A percentile compares a stretch with the other conserved stretches of the same genome.
phyloP scores from a whole-genome alignment of 2,113 vertebrate genomes.

The Sphyrna mokarran region DNA sequence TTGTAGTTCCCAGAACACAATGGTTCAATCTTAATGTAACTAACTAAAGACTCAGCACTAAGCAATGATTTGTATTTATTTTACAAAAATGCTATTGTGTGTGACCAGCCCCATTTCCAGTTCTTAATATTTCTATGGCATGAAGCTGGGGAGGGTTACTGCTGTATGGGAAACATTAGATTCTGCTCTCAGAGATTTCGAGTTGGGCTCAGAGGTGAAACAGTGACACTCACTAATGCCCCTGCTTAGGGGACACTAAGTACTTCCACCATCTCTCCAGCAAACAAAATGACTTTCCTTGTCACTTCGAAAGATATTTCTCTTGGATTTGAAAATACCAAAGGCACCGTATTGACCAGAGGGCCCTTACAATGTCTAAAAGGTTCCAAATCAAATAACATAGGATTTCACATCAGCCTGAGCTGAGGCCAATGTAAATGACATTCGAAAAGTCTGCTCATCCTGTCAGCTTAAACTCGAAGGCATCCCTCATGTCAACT shows the following conservation, averaged over 20 bases:
- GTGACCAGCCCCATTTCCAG: neutral
- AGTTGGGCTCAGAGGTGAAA: neutral
- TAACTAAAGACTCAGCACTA: neutral
- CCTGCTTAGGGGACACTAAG: neutral
- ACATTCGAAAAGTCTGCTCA: neutral
- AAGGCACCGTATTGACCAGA: constrained; percentile 23
- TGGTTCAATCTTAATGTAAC: neutral
- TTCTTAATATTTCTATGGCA: neutral
- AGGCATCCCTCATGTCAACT: neutral
- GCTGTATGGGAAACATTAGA: neutral
- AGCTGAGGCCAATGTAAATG: neutral
- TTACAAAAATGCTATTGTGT: neutral
- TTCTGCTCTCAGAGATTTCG: neutral
- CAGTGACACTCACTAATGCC: neutral
- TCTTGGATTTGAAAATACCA: constrained; percentile 4
- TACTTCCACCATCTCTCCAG: neutral
- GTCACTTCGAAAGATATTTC: constrained; percentile 12
- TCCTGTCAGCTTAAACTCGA: neutral
- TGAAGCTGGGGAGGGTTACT: neutral
- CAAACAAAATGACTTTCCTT: constrained; percentile 18
- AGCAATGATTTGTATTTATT: too few species aligned
- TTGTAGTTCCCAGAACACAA: neutral
- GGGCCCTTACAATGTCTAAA: neutral
- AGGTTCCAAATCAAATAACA: constrained; percentile 8
- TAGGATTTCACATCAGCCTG: neutral